These are phyloP conservation scores for Poeciliopsis occidentalis DNA, from an alignment of 2,113 vertebrate genomes.

Conservation along the genomic window DNA sequence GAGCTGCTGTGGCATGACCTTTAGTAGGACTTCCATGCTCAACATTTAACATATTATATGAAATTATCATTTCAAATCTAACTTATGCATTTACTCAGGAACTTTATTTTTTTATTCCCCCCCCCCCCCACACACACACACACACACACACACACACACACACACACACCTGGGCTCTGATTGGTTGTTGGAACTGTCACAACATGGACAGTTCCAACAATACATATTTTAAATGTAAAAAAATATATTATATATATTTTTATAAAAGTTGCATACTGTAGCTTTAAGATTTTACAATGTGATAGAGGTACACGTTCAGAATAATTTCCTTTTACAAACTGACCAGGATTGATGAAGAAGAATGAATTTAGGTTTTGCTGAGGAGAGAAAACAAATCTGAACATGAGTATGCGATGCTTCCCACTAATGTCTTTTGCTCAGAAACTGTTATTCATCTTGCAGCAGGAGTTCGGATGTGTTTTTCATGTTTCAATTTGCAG, in stretches of 20 bases:
- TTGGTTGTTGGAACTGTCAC: no score
- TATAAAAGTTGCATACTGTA: no score
- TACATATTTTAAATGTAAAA: no score
- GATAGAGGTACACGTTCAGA: background rate
- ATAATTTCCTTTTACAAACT: background rate
- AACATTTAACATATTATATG: background rate
- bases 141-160: no score
- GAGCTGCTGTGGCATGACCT: background rate
- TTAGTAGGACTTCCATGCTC: no score
- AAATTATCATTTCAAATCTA: background rate
- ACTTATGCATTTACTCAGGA: background rate
- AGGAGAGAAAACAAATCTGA: slow-evolving; percentile 10
- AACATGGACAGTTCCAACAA: no score
- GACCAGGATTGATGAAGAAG: background rate
- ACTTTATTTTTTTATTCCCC: no score
- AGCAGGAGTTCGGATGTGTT: slow-evolving; percentile 60
- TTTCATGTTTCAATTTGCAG: slow-evolving; percentile 78
- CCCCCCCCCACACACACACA: no score
- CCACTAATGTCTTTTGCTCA: slow-evolving; percentile 51
- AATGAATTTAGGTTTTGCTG: slow-evolving; percentile 24
- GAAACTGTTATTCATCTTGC: slow-evolving; percentile 51
- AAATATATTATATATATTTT: no score
- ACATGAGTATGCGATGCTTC: slow-evolving; percentile 32
- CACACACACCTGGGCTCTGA: no score
- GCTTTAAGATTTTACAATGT: slow-evolving; percentile 9